Evolutionary conservation across 2,113 vertebrate genomes (phyloP), one percentile per base, ranked within the genome.

Genomic region (Hemicordylus capensis): DNA sequence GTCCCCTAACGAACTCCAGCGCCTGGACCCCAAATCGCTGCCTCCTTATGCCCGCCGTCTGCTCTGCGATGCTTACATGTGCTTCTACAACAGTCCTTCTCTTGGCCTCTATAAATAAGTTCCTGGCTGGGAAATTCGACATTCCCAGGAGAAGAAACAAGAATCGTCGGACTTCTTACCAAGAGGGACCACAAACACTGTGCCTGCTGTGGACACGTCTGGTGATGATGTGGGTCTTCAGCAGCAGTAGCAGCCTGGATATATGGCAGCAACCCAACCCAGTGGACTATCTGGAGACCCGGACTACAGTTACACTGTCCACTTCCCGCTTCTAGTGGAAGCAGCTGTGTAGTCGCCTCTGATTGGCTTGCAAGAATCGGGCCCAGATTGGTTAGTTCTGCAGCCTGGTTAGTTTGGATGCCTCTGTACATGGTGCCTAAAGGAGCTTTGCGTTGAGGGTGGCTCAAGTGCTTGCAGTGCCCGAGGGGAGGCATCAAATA

Each of bases 51-150:
- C 89, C 20, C 95, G 96, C 6, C 95, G 97, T 1, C 93, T 98
- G 75, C 96, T 98, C 9, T 97, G 97, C 7, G 97, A 98, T 81
- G 91, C 97, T 3, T 97, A 97, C 93, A 97, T 98, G 97, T 97
- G 97, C 83, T 91, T 98, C 63, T 98, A 98, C 89, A 97, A 97
- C 93, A 97, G 94, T 85, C 97, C 96, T 0, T 93, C 96, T 76
- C 95, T 97, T 64, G 96, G 96, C 81, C 95, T 97, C 3, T 98
- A 98, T 93, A 97, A 97, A 91, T 98, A 64, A 77, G 1, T 6
- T 1, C 19, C 37, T 28, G 39, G 37, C 4, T 9, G 31, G 28
- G 26, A 24, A 46, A 20, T 56, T 19, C 5, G 22, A 79, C 7
- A 15, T 46, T 6, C 2, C n/a, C 1, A 9, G 15, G 22, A 26